Base-by-base conservation (phyloP, 2,888 invertebrate genomes). In the Abrostola triplasia region DNA sequence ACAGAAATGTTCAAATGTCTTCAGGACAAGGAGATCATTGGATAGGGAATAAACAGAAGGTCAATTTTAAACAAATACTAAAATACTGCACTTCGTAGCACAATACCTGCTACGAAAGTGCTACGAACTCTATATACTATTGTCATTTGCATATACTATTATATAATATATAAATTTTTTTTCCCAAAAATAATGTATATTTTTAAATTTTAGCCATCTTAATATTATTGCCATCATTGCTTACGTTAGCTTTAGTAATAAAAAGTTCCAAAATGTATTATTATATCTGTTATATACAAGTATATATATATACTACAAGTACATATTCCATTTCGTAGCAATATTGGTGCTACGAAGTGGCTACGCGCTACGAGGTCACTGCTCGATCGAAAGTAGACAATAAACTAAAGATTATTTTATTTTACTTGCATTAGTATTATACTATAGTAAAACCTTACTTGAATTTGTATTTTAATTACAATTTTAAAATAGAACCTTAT, bases 331-430 rank as follows among this genome's bases (percentile, higher is more conserved):
- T 67, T 74, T 84, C 90, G 90, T 90, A 90, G 90, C 88, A 85
- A 81, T 63, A 61, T 58, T 65, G 71, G 67, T 75, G 87, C 90
- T 90, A 90, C 91, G 90, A 85, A 73, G 69, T 63, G 71, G 84
- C 91, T 91, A 91, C 91, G 91, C 60, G 88, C 90, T 90, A 90
- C 90, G 90, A 84, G 82, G 80, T 82, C 83, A 80, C 62, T 70
- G 70, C 76, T 74, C 80, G 70, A 67, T 72, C 70, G 66, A 73
- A 76, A 71, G 59, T 60, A 67, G 68, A 65, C 65, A 65, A 68
- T 69, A 49, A 59, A 70, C 36, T 60, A 65, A 60, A 60, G 66
- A 70, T 59, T 60, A 54, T 51, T 36, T 41, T 59, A 75, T 73
- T 75, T 60, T 59, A 36, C 51, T 12, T 44, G 47, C 47, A 12